Evolutionary conservation across 2,113 vertebrate species (phyloP), one percentile per base, ranked within the genome.

Genomic region (Nannospalax galili): DNA sequence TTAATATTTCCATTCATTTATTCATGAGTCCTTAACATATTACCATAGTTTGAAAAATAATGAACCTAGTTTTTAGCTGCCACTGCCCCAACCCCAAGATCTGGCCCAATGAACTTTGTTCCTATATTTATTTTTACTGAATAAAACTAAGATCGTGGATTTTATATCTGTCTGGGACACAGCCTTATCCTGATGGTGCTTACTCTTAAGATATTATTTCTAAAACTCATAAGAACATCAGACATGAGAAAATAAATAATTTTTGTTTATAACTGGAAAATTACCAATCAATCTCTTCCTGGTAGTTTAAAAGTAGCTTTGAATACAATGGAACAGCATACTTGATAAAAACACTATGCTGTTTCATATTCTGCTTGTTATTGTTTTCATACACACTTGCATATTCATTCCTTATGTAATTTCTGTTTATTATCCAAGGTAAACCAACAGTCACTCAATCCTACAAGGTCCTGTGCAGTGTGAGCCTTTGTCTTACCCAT

Each of bases 291-390:
- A 2, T 88, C 69, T 80, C 15, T 14, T 90, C 14, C 7, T 40
- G 32, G 28, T 40, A 72, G 32, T 79, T 86, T 93, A 40, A 85
- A 95, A 90, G n/a, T 78, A 56, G 35, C 1, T 93, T 90, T 93
- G 58, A 60, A 58, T 37, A 62, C 65, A 82, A 35, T 48, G 9
- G 37, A 91, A 3, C 20, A 26, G 0, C 37, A 32, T 8, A 56
- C 64, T 77, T 75, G 32, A 65, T 56, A 35, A 7, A 12, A 19
- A 69, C 52, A 37, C 12, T 7, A 42, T 65, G 3, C 42, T 67
- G 15, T 40, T 93, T 65, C 22, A 85, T n/a, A 45, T 42, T 85
- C 42, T 8, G 15, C 20, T 58, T 82, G 15, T 32, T 88, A 24
- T 73, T 77, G 45, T 60, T 64, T 52, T 64, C 32, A 84, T 52